Percentiles rank a stretch among this genome's conserved stretches.
These are phyloP conservation scores for Teleogryllus oceanicus DNA, from an alignment of 2,888 invertebrate species.

Conservation along the genomic window DNA sequence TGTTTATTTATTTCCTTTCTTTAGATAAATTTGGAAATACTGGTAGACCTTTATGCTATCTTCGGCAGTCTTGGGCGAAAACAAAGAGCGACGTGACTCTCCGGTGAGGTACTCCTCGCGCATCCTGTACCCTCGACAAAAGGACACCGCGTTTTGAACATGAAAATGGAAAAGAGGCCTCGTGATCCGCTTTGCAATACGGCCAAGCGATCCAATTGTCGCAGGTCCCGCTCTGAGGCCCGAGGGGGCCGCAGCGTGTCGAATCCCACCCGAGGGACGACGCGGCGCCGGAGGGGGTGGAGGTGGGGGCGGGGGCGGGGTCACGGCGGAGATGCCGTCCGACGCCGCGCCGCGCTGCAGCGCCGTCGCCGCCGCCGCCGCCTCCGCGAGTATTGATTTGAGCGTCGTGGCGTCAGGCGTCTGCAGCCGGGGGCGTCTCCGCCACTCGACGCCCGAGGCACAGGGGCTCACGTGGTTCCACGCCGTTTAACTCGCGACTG, in stretches of 20 bases:
- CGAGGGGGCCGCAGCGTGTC: background rate
- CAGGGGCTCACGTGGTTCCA: too few relatives aligned
- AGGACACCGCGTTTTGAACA: background rate
- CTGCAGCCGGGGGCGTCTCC: background rate
- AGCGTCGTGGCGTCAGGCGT: background rate
- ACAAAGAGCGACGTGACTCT: too few relatives aligned
- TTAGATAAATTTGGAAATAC: too few relatives aligned
- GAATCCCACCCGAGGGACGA: background rate
- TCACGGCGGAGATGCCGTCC: background rate
- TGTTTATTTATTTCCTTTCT: too few relatives aligned
- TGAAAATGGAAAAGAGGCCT: slow-evolving; percentile 7
- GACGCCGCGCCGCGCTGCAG: background rate
- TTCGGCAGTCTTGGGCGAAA: too few relatives aligned
- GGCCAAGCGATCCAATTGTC: background rate
- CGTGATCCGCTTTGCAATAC: background rate
- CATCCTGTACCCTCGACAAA: background rate
- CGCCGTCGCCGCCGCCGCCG: background rate
- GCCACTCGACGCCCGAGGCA: background rate
- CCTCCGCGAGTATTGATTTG: background rate
- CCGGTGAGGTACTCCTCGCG: too few relatives aligned
- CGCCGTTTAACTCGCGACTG: too few relatives aligned
- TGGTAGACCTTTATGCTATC: too few relatives aligned
- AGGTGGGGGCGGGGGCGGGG: background rate
- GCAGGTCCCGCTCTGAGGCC: background rate
- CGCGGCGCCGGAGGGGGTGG: background rate